These are phyloP conservation scores for Mugil cephalus DNA, from an alignment of 2,113 vertebrate genomes.

Conservation along the genomic window DNA sequence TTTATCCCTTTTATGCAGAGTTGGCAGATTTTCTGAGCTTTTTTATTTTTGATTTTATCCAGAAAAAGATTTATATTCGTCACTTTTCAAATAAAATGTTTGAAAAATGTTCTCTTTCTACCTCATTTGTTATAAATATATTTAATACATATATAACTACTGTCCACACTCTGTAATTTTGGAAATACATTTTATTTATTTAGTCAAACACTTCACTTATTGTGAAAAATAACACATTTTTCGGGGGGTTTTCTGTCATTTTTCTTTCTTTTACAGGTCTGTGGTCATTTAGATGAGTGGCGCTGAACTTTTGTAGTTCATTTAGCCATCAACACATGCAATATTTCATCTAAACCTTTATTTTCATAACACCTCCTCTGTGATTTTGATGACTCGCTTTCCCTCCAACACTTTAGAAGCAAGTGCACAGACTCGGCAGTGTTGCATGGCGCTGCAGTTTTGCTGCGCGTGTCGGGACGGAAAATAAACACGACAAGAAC, in stretches of 20 bases:
- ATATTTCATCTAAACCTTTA: constrained; percentile 30
- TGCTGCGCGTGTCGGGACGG: constrained; percentile 27
- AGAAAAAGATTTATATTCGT: neutral
- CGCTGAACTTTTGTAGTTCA: constrained; percentile 11
- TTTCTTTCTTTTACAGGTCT: neutral
- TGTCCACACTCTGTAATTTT: neutral
- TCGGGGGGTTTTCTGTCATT: constrained; percentile 1
- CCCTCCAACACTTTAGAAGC: constrained; percentile 3
- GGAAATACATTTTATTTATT: neutral
- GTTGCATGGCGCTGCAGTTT: constrained; percentile 11
- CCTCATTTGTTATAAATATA: neutral
- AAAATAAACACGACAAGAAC: constrained; percentile 51
- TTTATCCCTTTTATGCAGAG: neutral
- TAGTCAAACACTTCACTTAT: neutral
- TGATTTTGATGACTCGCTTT: constrained; percentile 22
- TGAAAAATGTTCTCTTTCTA: neutral
- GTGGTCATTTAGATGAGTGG: constrained; percentile 22
- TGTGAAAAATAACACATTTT: constrained; percentile 3
- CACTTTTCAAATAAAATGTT: neutral
- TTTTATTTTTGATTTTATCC: neutral
- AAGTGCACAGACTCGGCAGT: constrained; percentile 16
- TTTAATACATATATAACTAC: neutral
- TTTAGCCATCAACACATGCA: constrained; percentile 41
- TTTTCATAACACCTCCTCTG: constrained; percentile 36
- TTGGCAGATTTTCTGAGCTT: neutral